These are phyloP conservation scores for Scolopax mira DNA, from an alignment of 2,113 vertebrate genomes.

Conservation along the genomic window DNA sequence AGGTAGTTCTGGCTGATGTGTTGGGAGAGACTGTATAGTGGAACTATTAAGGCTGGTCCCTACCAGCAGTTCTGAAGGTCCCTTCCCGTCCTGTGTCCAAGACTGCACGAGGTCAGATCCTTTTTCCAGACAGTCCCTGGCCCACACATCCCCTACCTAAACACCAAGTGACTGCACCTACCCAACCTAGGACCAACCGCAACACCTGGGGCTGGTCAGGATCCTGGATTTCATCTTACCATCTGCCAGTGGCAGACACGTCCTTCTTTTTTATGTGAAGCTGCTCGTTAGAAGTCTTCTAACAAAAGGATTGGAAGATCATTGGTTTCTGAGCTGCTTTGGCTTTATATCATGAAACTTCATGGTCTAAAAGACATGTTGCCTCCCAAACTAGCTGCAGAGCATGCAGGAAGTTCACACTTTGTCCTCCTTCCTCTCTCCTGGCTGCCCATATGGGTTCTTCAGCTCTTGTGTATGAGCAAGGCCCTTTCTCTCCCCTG, in stretches of 20 bases:
- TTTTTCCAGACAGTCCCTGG: not conserved
- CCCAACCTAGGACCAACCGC: not conserved
- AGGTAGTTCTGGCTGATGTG: not conserved
- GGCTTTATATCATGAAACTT: not conserved
- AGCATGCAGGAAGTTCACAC: fast-evolving
- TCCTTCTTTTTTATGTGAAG: not conserved
- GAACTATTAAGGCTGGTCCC: not conserved
- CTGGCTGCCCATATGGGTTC: not conserved
- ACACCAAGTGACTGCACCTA: not conserved
- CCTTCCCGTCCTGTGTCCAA: not conserved
- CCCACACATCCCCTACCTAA: not conserved
- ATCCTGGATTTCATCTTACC: not conserved
- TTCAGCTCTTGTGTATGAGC: constrained; percentile 10
- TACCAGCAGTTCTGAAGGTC: not conserved
- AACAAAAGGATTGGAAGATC: not conserved
- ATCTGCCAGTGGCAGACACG: not conserved
- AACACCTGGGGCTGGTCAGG: not conserved
- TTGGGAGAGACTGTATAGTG: not conserved
- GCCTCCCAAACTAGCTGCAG: not conserved
- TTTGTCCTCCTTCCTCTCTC: not conserved
- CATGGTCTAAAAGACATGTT: not conserved
- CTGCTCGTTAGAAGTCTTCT: not conserved
- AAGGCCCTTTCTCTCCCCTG: constrained; percentile 79
- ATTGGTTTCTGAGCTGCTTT: not conserved
- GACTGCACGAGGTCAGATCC: not conserved